phyloP scores from a whole-genome alignment of 1,140 invertebrate species.

The Helicoverpa armigera region DNA sequence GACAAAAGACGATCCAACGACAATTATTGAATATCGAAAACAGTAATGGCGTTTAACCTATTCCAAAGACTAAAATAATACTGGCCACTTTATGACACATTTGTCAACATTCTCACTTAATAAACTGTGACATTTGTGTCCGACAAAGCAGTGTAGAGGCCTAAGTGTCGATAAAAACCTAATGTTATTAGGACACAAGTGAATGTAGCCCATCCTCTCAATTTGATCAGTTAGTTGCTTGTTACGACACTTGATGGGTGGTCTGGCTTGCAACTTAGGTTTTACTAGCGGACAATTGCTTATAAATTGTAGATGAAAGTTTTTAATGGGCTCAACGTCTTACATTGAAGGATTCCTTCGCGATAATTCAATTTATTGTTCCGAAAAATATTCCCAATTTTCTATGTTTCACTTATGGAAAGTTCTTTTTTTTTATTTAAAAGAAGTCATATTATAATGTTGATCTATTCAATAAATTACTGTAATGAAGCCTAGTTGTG shows the following conservation, averaged over 20 bases:
- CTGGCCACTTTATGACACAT: not conserved
- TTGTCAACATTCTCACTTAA: not conserved
- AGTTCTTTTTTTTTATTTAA: too few relatives aligned
- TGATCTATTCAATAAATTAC: too few relatives aligned
- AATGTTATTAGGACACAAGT: constrained; percentile 34
- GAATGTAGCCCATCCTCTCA: constrained; percentile 25
- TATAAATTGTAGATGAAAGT: not conserved
- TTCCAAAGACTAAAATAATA: too few relatives aligned
- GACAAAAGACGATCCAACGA: too few relatives aligned
- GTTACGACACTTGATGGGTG: constrained; percentile 13
- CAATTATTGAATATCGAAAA: too few relatives aligned
- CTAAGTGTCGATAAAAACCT: constrained; percentile 6
- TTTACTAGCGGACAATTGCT: constrained; percentile 1
- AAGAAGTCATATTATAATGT: too few relatives aligned
- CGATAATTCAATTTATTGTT: too few relatives aligned
- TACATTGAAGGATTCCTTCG: not conserved
- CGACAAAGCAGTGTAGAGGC: constrained; percentile 2
- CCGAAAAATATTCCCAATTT: too few relatives aligned
- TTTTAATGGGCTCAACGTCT: not conserved
- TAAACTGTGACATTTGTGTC: not conserved
- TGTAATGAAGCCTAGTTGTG: too few relatives aligned
- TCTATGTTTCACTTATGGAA: too few relatives aligned
- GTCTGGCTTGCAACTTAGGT: not conserved
- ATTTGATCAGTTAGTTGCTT: constrained; percentile 2
- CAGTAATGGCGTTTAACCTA: too few relatives aligned